Evolutionary conservation across 2,888 invertebrate species (phyloP), one percentile per base, ranked within the genome.

Genomic region (Tenthredo amoena): DNA sequence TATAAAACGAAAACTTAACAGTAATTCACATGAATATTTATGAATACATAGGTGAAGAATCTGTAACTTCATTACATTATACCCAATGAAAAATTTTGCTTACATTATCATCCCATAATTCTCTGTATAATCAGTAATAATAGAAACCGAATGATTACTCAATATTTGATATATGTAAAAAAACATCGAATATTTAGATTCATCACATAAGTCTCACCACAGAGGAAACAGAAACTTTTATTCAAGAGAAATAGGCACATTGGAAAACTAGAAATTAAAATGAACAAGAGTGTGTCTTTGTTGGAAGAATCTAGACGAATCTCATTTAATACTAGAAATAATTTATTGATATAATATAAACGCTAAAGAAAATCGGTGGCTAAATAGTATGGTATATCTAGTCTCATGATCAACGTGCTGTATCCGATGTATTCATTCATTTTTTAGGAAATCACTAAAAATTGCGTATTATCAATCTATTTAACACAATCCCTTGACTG

Each of bases 361-460:
- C 18, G 26, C 43, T 43, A 15, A 74, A 74, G 21, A 74, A 43
- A 43, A 7, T 40, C 9, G 21, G 18, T 43, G 9, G 21, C 10
- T 12, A n/a, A 43, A 74, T 9, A n/a, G 26, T 43, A 74, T n/a
- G 43, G 9, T 74, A 43, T 15, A 74, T 74, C 21, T 43, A 21
- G 21, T 74, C n/a, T 71, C 37, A n/a, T 74, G 43, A 43, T 74
- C 72, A 74, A 74, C 21, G 9, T 2, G 72, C 72, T 72, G 72
- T 43, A 74, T 43, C 15, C 10, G 43, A 40, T 77, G 50, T 77
- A 21, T 0, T 12, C n/a, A 18, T 9, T 21, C n/a, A 74, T 74
- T 43, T 5, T 43, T n/a, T 21, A 40, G 43, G 21, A 43, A 43
- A 68, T 68, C 26, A 50, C 37, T 7, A 62, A 21, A 21, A 37